Evolutionary conservation across 2,888 invertebrate genomes (phyloP), one percentile per base, ranked within the genome.

Genomic region (Fragum whitleyi): DNA sequence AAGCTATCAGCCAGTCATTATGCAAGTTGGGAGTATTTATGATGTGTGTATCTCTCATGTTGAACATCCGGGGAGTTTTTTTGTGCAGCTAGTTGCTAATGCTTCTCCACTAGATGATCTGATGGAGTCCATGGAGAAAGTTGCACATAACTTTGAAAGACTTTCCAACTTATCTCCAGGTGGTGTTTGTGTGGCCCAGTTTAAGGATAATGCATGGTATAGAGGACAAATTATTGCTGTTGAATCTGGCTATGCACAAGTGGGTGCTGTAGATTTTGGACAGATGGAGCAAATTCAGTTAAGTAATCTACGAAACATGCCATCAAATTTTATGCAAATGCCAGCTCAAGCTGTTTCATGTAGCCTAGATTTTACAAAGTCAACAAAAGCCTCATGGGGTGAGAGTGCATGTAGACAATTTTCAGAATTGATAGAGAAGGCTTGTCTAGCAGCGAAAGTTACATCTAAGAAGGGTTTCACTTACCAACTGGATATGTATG

Each of bases 241-340:
- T 61, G 61, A 76, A n/a, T 65, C 42, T 19, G 75, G 77, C 39
- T 80, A 72, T 26, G 69, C 79, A 6, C 68, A 36, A 68, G 82
- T 85, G 61, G 83, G 73, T 32, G 85, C 88, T 29, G 85, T 88
- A 32, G 88, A 88, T 57, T 88, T 88, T 87, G 88, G 88, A 77
- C 83, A 86, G 67, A 62, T 77, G 11, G 88, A 88, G 69, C 57
- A 26, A 5, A 26, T 81, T 29, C 53, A 59, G 28, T 55, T 78
- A 36, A 77, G 76, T 21, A 75, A 78, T 36, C 57, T 85, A 9
- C 74, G 77, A 32, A 77, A 68, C 70, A 79, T 82, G 1, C 78
- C 79, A 57, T 65, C 59, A 11, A 80, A 78, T 36, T 79, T 86
- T 29, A 79, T 75, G 74, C 74, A 77, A 19, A 76, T 86, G 23